Evolutionary conservation across 2,113 vertebrate species (phyloP), one percentile per base, ranked within the genome.

Genomic region (Bubo bubo): DNA sequence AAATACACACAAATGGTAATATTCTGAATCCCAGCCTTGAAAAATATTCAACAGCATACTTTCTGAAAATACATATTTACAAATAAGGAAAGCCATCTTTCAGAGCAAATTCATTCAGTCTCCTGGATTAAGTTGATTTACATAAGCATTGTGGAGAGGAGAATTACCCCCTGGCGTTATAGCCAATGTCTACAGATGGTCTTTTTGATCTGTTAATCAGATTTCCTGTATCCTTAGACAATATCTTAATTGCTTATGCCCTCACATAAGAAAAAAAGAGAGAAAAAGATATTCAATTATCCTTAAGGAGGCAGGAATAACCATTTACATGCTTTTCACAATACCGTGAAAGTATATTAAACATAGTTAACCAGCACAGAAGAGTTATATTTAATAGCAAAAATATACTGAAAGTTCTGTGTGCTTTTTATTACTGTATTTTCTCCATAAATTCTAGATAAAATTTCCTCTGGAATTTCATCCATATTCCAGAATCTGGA

Each of bases 201-300:
- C 77, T 93, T 95, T 95, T 95, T 93, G 79, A 90, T 92, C 75
- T 79, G 39, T 83, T 96, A 93, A 96, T 90, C 88, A 83, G 21
- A 82, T 86, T 95, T 87, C 27, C 66, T 60, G 26, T 52, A 82
- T 88, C 52, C n/a, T 88, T 90, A 93, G 70, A 82, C 21, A 82
- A 82, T 93, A 95, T 52, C 71, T 90, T 95, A 86, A 92, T 93
- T 84, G 20, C 14, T 90, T 89, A 80, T 91, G 52, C 9, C 59
- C 30, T 86, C 20, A n/a, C 4, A 63, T 45, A 45, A 34, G 47
- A 17, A 28, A 60, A 15, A 58, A 9, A 26, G 8, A 41, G 14
- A 66, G 3, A 72, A 3, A 76, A 60, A 62, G 8, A 80, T 49
- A 73, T 50, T 88, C 4, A 76, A 34, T 71, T 95, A n/a, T 72